These are phyloP conservation scores for Corvus hawaiiensis DNA, from an alignment of 2,113 vertebrate genomes.

Conservation along the genomic window DNA sequence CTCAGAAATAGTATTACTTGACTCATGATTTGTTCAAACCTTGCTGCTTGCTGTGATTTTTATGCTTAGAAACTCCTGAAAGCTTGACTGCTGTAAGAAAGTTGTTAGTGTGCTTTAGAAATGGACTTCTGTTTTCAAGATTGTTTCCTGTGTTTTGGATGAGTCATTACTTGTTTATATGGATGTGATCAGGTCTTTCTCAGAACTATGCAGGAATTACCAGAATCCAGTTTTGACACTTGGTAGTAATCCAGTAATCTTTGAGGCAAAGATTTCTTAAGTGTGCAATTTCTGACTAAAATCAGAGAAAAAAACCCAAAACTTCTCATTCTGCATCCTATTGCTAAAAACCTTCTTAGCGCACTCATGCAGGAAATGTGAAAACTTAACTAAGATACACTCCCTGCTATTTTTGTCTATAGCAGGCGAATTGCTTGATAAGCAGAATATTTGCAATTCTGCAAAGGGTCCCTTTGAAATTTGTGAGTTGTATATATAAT, in stretches of 20 bases:
- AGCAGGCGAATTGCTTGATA: constrained; percentile 1
- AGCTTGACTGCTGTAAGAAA: background rate
- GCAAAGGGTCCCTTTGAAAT: background rate
- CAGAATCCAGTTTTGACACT: background rate
- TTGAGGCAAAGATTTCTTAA: background rate
- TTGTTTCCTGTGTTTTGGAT: background rate
- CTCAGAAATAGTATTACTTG: background rate
- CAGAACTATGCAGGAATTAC: background rate
- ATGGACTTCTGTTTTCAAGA: background rate
- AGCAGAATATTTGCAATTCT: background rate
- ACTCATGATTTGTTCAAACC: background rate
- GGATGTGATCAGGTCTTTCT: background rate
- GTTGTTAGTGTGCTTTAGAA: background rate
- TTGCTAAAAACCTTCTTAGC: background rate
- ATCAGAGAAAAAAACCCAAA: background rate
- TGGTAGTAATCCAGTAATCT: background rate
- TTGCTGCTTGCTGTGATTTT: constrained; percentile 6
- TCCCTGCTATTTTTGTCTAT: background rate
- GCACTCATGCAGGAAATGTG: background rate
- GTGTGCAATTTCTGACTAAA: background rate
- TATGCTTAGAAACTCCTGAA: constrained; percentile 1
- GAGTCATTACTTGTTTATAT: constrained; percentile 29
- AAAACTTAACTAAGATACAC: background rate
- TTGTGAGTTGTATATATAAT: background rate
- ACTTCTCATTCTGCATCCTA: background rate